Conservation (phyloP, 2,888 invertebrate genomes). For the Ichneumon xanthorius region DNA sequence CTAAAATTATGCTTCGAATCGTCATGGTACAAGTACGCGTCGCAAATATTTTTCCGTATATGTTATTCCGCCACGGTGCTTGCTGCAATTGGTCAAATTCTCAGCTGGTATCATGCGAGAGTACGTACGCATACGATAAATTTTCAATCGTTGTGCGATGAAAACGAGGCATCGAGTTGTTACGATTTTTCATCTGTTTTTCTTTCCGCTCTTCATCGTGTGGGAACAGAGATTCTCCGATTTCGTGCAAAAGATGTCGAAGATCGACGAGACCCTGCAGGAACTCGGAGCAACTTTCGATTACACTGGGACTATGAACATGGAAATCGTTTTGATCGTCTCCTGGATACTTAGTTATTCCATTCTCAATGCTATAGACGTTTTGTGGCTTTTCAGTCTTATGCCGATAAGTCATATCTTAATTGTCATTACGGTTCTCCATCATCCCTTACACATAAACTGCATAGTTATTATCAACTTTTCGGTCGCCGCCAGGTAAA, state of each 20-base stretch:
- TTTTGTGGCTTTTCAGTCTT: neutral
- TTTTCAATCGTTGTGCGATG: neutral
- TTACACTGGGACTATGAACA: neutral
- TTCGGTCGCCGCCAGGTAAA: constrained; percentile 29
- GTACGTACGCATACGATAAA: neutral
- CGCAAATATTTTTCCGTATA: constrained; percentile 5
- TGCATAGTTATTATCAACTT: constrained; percentile 32
- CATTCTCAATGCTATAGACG: constrained; percentile 10
- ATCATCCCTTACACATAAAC: constrained; percentile 45
- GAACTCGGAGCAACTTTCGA: constrained; percentile 34
- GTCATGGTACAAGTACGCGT: constrained; percentile 10
- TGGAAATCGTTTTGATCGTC: neutral
- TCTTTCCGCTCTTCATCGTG: neutral
- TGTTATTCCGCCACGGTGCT: neutral
- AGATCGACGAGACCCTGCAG: constrained; percentile 49
- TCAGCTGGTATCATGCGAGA: constrained; percentile 17
- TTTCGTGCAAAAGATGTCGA: neutral
- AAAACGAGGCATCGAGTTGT: neutral
- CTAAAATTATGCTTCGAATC: neutral
- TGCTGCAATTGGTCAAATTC: neutral
- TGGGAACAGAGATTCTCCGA: neutral
- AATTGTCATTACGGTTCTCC: neutral
- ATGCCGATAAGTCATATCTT: neutral
- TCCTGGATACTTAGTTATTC: constrained; percentile 2
- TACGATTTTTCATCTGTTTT: neutral